Conservation (phyloP, 1,140 invertebrate species). For the Drosophila santomea region DNA sequence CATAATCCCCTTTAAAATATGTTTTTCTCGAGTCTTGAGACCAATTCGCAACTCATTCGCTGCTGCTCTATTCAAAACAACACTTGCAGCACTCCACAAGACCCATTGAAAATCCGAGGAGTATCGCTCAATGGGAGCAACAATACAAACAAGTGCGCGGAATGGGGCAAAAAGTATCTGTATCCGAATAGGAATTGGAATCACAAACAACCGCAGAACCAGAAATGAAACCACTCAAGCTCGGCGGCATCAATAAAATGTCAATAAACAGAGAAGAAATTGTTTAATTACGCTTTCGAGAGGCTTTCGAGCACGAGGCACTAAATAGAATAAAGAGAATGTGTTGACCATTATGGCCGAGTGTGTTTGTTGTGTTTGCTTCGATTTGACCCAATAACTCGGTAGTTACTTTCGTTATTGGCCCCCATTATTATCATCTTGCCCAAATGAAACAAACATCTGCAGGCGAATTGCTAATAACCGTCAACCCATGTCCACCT, state of each 20-base stretch:
- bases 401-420: conserved; percentile 7
- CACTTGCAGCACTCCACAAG: conserved; percentile 29
- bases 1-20: conserved; percentile 40
- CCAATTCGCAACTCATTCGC: conserved; percentile 43
- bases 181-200: conserved; percentile 10
- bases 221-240: conserved; percentile 49
- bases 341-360: conserved; percentile 26
- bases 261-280: conserved; percentile 74
- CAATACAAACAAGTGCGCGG: conserved; percentile 34
- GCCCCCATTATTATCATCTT: conserved; percentile 25
- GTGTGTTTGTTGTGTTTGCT: conserved; percentile 14
- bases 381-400: conserved; percentile 71
- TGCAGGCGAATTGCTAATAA: conserved; percentile 53
- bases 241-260: conserved; percentile 75
- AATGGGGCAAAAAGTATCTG: conserved; percentile 47
- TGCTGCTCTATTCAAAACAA: conserved; percentile 34
- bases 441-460: conserved; percentile 5
- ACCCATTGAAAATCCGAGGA: conserved; percentile 11
- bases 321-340: conserved; percentile 44
- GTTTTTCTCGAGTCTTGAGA: conserved; percentile 33
- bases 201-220: conserved; percentile 14
- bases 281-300: conserved; percentile 80
- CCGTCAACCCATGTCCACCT: conserved; percentile 50
- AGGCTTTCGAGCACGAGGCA: conserved; percentile 66
- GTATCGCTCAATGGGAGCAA: conserved; percentile 31